Evolutionary conservation across 2,113 vertebrate species (phyloP).

Genomic region (Cyanistes caeruleus): DNA sequence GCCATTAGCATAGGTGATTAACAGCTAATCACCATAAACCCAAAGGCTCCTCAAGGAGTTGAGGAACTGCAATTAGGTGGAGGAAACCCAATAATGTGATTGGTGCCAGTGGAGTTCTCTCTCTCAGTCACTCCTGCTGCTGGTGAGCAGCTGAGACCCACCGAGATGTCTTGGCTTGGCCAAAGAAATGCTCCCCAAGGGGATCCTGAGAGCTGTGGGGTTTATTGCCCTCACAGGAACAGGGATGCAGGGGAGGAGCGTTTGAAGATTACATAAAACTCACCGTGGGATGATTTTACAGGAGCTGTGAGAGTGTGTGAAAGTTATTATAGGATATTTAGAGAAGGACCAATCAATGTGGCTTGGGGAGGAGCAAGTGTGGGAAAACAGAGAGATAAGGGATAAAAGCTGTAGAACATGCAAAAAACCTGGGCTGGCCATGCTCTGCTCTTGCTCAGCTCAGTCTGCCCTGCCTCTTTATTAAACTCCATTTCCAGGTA

Average conservation of each 20-base stretch:
- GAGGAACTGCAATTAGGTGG: background rate
- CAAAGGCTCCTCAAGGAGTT: background rate
- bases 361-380: background rate
- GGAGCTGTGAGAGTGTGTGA: background rate
- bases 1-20: background rate
- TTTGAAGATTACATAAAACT: background rate
- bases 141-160: background rate
- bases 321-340: background rate
- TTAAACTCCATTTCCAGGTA: background rate
- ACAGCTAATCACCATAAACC: background rate
- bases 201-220: background rate
- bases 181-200: background rate
- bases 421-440: background rate
- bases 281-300: background rate
- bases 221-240: background rate
- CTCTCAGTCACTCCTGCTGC: background rate
- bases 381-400: background rate
- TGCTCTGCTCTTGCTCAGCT: background rate
- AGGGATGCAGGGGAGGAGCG: background rate
- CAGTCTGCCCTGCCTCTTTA: background rate
- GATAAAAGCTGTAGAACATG: background rate
- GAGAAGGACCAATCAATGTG: background rate
- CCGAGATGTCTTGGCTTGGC: background rate
- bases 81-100: background rate
- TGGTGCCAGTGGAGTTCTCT: background rate